Conservation (phyloP, 2,888 invertebrate genomes). For the Crossocerus cetratus region DNA sequence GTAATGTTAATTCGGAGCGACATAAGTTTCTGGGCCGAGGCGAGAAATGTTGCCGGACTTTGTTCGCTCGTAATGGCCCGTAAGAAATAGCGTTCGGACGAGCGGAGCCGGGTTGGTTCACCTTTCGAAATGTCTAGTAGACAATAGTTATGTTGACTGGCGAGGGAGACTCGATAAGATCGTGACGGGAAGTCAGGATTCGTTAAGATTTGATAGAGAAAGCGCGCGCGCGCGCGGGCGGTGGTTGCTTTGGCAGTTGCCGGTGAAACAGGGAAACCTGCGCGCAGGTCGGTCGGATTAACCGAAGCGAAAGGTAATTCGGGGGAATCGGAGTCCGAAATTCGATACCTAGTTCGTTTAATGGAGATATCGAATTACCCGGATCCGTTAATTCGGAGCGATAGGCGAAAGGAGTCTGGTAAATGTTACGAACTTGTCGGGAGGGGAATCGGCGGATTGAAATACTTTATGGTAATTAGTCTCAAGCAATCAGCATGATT, state of each 20-base stretch:
- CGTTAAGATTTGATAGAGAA: conserved; percentile 10
- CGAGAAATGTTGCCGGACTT: too few species aligned
- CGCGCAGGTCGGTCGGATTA: conserved; percentile 43
- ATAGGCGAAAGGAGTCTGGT: conserved; percentile 64
- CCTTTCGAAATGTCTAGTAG: neutral
- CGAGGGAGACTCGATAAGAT: neutral
- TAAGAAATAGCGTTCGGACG: neutral
- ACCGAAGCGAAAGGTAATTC: conserved; percentile 60
- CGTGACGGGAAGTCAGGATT: conserved; percentile 18
- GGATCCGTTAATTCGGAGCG: conserved; percentile 65
- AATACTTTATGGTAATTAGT: neutral
- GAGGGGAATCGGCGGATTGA: conserved; percentile 13
- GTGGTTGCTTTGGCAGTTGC: conserved; percentile 18
- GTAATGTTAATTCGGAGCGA: too few species aligned
- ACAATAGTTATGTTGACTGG: neutral
- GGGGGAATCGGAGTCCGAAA: conserved; percentile 63
- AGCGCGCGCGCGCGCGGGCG: neutral
- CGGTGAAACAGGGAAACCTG: conserved; percentile 38
- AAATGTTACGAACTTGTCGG: conserved; percentile 62
- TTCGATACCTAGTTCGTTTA: conserved; percentile 63
- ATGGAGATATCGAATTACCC: conserved; percentile 70
- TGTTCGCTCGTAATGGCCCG: too few species aligned
- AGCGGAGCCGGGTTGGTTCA: neutral
- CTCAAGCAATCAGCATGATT: neutral
- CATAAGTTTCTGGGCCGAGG: too few species aligned